Evolutionary conservation across 2,888 invertebrate genomes (phyloP), one percentile per base, ranked within the genome.

Genomic region (Tolmerus cingulatus): DNA sequence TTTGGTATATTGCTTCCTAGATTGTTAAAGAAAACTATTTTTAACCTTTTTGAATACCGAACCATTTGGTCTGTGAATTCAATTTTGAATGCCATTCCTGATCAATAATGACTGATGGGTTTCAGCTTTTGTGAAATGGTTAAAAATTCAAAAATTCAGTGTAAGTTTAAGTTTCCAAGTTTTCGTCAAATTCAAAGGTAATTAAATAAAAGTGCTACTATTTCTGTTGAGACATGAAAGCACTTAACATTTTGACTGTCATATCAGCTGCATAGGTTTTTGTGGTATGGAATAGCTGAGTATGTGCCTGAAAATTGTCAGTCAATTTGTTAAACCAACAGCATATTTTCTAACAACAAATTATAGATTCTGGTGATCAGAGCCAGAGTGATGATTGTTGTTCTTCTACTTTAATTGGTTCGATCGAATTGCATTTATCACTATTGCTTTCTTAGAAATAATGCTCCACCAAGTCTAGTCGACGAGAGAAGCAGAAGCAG

Each of bases 281-380:
- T 46, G 43, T 46, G 43, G 3, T 16, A 16, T 16, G 43, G 1
- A 46, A 46, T 14, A 46, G 43, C 43, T 46, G 14, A 46, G 16
- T 46, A 46, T 4, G 43, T 46, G 43, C 5, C 43, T 46, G 3
- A 46, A 46, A 14, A 14, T 2, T 16, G 43, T 1, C 43, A 46
- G 43, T 46, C 43, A 46, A 46, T 16, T 1, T 46, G 43, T 55
- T 55, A 12, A 23, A 82, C 85, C 74, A 85, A 85, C 85, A 85
- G 85, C 85, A 23, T 85, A 85, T 85, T 85, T 85, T 74, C 34
- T 76, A 76, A 76, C n/a, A 37, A 76, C 76, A 76, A 40, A 76
- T 76, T 14, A 76, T 40, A 76, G 40, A 76, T 76, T 76, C 66
- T 66, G 66, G 66, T 23, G 23, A 66, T 66, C 12, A 66, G 76